These are phyloP conservation scores for Chlorops oryzae DNA, from an alignment of 1,140 invertebrate genomes.

Conservation along the genomic window DNA sequence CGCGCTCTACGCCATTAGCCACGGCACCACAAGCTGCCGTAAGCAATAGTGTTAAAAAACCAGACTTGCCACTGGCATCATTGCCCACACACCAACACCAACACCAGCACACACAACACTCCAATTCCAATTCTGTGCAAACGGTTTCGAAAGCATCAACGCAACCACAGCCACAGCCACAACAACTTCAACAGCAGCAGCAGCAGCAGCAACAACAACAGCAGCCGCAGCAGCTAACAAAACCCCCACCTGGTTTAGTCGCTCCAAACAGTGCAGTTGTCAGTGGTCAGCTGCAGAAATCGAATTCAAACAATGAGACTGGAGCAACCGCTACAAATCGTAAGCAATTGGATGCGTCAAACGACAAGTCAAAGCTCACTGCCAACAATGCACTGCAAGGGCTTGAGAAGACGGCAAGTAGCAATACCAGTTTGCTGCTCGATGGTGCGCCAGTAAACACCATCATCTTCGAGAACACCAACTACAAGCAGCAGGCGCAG, in stretches of 20 bases:
- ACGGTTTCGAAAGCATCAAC: too few relatives aligned
- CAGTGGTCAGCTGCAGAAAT: too few relatives aligned
- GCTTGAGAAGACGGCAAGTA: conserved; percentile 7
- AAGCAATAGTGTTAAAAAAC: conserved; percentile 6
- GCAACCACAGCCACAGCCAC: too few relatives aligned
- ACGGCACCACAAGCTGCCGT: background rate
- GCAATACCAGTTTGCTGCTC: conserved; percentile 21
- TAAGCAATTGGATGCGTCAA: too few relatives aligned
- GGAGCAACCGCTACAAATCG: too few relatives aligned
- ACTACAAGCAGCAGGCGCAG: conserved; percentile 70
- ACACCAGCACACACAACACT: conserved; percentile 2
- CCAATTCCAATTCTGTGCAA: background rate
- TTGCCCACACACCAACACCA: conserved; percentile 7
- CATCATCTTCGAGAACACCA: conserved; percentile 88
- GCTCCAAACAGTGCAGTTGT: too few relatives aligned
- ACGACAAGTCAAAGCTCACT: too few relatives aligned
- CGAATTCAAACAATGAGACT: conserved; percentile 13
- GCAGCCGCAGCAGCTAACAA: conserved; percentile 8
- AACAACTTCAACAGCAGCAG: conserved; percentile 4
- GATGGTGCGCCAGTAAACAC: conserved; percentile 68
- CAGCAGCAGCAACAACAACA: conserved; percentile 7
- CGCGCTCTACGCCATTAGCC: conserved; percentile 1
- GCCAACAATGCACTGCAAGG: too few relatives aligned
- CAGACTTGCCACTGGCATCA: conserved; percentile 14
- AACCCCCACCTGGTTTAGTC: conserved; percentile 19